These are phyloP conservation scores for Lucifuga dentata DNA, from an alignment of 2,113 vertebrate genomes.

Conservation along the genomic window DNA sequence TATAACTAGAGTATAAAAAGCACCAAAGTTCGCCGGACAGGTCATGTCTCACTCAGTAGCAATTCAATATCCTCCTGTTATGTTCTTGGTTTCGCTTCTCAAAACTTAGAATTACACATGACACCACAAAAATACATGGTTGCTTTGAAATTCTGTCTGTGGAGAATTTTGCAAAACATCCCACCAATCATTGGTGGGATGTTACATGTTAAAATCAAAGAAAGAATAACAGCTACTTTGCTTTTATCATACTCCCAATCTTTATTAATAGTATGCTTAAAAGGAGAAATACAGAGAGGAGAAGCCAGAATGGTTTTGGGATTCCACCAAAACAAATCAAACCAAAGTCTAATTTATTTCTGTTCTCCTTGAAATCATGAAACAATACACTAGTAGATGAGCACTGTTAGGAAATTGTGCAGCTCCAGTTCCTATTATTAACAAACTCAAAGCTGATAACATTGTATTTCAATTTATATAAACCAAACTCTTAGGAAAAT, in stretches of 20 bases:
- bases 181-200: constrained; percentile 49
- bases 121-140: constrained; percentile 81
- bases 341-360: constrained; percentile 26
- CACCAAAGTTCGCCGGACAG: constrained; percentile 77
- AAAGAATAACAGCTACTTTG: constrained; percentile 61
- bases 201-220: constrained; percentile 54
- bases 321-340: constrained; percentile 37
- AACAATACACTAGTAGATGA: constrained; percentile 21
- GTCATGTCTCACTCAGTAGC: constrained; percentile 79
- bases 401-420: constrained; percentile 10
- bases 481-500: constrained; percentile 34
- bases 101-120: constrained; percentile 70
- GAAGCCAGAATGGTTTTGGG: constrained; percentile 35
- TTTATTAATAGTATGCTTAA: constrained; percentile 50
- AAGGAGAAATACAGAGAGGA: constrained; percentile 34
- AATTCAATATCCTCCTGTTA: constrained; percentile 77
- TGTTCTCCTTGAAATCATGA: constrained; percentile 32
- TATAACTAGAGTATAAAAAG: constrained; percentile 76
- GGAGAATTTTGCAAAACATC: constrained; percentile 53
- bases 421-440: constrained; percentile 27
- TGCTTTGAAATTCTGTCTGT: constrained; percentile 62
- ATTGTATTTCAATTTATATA: constrained; percentile 6
- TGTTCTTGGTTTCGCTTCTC: constrained; percentile 75
- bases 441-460: constrained; percentile 25
- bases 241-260: constrained; percentile 42